These are phyloP conservation scores for Acleris sparsana DNA, from an alignment of 2,888 invertebrate species.

Conservation along the genomic window DNA sequence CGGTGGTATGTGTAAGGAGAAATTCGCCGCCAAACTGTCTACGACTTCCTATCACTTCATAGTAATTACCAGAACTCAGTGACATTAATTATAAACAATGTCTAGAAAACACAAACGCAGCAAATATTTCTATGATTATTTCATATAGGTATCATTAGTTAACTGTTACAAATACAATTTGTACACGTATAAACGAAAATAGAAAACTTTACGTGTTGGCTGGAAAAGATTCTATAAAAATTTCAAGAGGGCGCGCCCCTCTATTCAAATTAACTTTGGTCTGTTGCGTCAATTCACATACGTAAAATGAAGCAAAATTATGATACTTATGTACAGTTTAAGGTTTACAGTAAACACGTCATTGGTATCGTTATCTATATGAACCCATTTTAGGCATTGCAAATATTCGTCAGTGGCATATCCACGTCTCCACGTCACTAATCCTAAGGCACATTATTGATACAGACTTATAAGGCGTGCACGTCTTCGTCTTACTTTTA, in stretches of 20 bases:
- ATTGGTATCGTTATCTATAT: constrained; percentile 4
- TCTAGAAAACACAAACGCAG: background rate
- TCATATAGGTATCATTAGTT: too few relatives aligned
- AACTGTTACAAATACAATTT: too few relatives aligned
- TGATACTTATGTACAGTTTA: background rate
- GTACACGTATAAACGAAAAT: too few relatives aligned
- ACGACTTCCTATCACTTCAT: constrained; percentile 17
- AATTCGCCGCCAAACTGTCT: constrained; percentile 32
- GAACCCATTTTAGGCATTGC: constrained; percentile 13
- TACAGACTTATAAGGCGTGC: constrained; percentile 18
- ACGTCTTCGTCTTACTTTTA: constrained; percentile 11
- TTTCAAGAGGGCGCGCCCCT: too few relatives aligned
- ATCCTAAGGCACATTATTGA: constrained; percentile 19
- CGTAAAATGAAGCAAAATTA: too few relatives aligned
- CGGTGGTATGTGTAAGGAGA: constrained; percentile 14
- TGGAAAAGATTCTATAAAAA: too few relatives aligned
- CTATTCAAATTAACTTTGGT: too few relatives aligned
- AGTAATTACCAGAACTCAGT: constrained; percentile 4
- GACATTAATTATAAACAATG: background rate
- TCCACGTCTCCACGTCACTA: constrained; percentile 8
- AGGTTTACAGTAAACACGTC: constrained; percentile 24
- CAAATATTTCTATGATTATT: too few relatives aligned
- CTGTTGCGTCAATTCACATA: too few relatives aligned
- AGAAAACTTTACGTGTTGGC: too few relatives aligned
- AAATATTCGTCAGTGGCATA: constrained; percentile 29